phyloP scores from a whole-genome alignment of 2,888 invertebrate species.

The Ctena decussata region DNA sequence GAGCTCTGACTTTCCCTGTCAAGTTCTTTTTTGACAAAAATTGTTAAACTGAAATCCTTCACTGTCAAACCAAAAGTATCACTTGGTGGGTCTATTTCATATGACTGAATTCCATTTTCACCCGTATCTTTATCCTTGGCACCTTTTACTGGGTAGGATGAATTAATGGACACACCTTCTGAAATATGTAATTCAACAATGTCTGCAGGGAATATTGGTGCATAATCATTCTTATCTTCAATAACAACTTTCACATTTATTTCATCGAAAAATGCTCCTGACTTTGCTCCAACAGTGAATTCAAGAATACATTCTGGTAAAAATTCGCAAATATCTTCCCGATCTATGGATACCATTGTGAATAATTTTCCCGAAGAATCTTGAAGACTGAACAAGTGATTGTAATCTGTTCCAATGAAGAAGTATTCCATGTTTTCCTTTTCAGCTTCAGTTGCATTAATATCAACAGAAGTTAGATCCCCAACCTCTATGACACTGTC shows the following conservation, averaged over 20 bases:
- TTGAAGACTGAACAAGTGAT: slow-evolving; percentile 50
- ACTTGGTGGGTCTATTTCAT: slow-evolving; percentile 51
- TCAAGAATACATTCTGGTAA: slow-evolving; percentile 39
- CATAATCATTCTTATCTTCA: slow-evolving; percentile 74
- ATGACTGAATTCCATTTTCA: slow-evolving; percentile 57
- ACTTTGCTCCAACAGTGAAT: slow-evolving; percentile 41
- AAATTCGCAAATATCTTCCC: slow-evolving; percentile 51
- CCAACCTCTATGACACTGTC: slow-evolving; percentile 30
- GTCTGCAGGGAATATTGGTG: slow-evolving; percentile 65
- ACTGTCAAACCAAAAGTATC: slow-evolving; percentile 45
- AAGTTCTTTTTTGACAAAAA: slow-evolving; percentile 52
- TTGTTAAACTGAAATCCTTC: slow-evolving; percentile 39
- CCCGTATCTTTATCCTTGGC: slow-evolving; percentile 60
- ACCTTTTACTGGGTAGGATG: slow-evolving; percentile 35
- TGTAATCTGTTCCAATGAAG: slow-evolving; percentile 24
- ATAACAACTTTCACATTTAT: slow-evolving; percentile 68
- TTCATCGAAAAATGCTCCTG: slow-evolving; percentile 47
- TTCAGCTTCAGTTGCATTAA: slow-evolving; percentile 33
- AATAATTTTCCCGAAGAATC: slow-evolving; percentile 43
- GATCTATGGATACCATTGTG: slow-evolving; percentile 57
- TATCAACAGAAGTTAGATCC: slow-evolving; percentile 27
- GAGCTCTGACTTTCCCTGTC: slow-evolving; percentile 61
- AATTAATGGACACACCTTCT: slow-evolving; percentile 46
- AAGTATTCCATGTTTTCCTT: slow-evolving; percentile 25
- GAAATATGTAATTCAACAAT: slow-evolving; percentile 34